phyloP scores from a whole-genome alignment of 1,140 invertebrate species.

The Temnothorax nylanderi region DNA sequence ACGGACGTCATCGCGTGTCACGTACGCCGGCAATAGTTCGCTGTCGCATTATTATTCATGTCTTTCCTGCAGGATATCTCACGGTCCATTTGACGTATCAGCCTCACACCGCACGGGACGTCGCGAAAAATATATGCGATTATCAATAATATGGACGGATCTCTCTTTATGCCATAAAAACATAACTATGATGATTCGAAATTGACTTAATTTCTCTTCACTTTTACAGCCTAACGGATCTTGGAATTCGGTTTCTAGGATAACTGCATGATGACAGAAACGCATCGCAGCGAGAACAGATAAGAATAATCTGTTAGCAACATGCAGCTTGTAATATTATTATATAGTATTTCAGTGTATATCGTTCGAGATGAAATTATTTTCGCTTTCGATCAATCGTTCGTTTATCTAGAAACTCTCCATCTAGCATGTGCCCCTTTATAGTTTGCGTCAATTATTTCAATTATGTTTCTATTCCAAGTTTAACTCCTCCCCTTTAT shows the following conservation, averaged over 20 bases:
- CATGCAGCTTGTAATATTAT: neutral
- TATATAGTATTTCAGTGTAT: neutral
- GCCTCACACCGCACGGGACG: neutral
- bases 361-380: neutral
- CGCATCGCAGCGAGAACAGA: neutral
- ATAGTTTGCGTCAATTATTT: neutral
- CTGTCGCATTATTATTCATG: conserved; percentile 55
- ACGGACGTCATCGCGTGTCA: conserved; percentile 35
- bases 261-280: neutral
- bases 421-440: neutral
- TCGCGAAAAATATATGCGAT: conserved; percentile 1
- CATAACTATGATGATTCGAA: neutral
- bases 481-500: neutral
- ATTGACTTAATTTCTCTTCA: neutral
- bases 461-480: neutral
- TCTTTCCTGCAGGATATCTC: conserved; percentile 28
- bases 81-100: conserved; percentile 20
- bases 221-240: neutral
- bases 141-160: conserved; percentile 5
- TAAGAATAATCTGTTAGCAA: neutral
- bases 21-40: conserved; percentile 32
- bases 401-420: neutral
- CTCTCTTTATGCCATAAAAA: neutral
- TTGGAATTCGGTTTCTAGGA: neutral
- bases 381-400: neutral